Conservation (phyloP, 1,140 invertebrate species). For the Meloidogyne hapla region DNA sequence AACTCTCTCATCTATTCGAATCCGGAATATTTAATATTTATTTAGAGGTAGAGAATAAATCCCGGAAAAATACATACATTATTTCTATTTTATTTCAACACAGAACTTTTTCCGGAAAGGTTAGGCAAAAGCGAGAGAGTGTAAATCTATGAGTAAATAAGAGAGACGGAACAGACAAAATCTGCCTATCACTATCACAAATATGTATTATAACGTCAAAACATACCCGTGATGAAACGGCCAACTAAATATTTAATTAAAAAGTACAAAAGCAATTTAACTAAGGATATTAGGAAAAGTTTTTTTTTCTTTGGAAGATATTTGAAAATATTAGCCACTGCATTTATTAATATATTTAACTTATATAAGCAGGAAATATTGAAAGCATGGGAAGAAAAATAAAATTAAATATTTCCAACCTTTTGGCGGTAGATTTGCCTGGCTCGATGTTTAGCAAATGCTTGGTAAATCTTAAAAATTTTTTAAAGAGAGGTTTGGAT, state of each 20-base stretch:
- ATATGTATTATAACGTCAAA: neutral
- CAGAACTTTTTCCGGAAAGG: no score
- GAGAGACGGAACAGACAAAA: no score
- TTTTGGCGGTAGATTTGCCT: constrained; percentile 63
- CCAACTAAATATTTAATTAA: constrained; percentile 3
- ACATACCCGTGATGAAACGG: neutral
- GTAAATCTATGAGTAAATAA: no score
- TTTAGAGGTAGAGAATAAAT: no score
- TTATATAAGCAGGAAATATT: neutral
- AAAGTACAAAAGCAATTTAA: neutral
- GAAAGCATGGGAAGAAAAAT: neutral
- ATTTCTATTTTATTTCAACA: no score
- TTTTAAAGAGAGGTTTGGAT: neutral
- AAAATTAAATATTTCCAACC: constrained; percentile 38
- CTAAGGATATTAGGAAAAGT: neutral
- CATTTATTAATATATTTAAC: neutral
- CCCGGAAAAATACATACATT: no score
- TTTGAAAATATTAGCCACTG: neutral
- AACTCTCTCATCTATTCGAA: no score
- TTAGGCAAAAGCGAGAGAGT: no score
- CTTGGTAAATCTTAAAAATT: constrained; percentile 49
- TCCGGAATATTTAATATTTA: no score
- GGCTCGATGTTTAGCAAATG: constrained; percentile 63
- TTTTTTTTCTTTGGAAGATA: neutral
- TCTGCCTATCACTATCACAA: no score